A percentile compares a stretch with the other conserved stretches of the same genome.
phyloP scores from a whole-genome alignment of 1,140 invertebrate genomes.

The Rhynchophorus ferrugineus region DNA sequence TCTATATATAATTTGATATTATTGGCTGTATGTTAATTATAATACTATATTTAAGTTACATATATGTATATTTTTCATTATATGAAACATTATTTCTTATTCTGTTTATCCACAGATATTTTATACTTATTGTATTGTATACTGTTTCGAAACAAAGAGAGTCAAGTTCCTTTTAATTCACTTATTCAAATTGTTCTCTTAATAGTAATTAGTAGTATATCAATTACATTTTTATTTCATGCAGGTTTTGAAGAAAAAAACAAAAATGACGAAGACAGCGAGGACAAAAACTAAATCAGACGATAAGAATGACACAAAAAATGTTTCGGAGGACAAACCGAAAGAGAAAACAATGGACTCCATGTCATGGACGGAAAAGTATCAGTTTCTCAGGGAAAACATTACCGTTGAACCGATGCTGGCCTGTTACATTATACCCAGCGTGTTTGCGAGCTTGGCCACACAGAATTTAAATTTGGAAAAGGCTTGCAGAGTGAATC shows the following conservation, averaged over 20 bases:
- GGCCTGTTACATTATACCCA: slow-evolving; percentile 71
- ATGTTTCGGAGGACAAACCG: background rate
- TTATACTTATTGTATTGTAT: no score
- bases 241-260: background rate
- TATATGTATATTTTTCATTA: no score
- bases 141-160: no score
- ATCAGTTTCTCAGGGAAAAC: slow-evolving; percentile 50
- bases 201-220: no score
- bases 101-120: no score
- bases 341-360: slow-evolving; percentile 36
- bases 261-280: slow-evolving; percentile 24
- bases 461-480: slow-evolving; percentile 76
- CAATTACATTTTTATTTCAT: background rate
- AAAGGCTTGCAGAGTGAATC: slow-evolving; percentile 75
- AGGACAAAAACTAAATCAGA: slow-evolving; percentile 10
- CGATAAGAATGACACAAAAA: slow-evolving; percentile 8
- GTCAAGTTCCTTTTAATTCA: no score
- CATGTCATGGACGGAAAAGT: slow-evolving; percentile 47
- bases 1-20: no score
- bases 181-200: no score
- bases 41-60: no score
- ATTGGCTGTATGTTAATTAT: no score
- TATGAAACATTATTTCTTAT: no score
- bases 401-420: slow-evolving; percentile 75
- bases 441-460: slow-evolving; percentile 65